phyloP scores from a whole-genome alignment of 2,797 vertebrate species.

The Sebastiscus albofasciatus region DNA sequence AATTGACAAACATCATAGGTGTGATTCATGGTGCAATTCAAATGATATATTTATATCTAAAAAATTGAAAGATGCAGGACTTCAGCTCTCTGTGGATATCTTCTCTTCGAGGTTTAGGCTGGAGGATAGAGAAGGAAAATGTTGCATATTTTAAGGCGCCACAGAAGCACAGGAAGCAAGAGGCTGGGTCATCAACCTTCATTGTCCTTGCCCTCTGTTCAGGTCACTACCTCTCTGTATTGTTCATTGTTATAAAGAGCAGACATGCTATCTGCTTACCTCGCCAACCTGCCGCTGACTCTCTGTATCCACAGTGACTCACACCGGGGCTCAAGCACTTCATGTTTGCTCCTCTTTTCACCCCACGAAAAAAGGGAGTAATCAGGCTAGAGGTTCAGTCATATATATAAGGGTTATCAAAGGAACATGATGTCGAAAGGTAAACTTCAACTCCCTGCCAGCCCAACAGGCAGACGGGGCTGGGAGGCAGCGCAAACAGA shows the following conservation, averaged over 20 bases:
- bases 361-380: constrained; percentile 37
- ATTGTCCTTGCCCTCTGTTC: constrained; percentile 26
- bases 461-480: constrained; percentile 57
- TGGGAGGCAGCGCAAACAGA: constrained; percentile 72
- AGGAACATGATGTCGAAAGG: constrained; percentile 72
- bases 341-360: constrained; percentile 47
- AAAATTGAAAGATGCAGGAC: too few species aligned
- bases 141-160: constrained; percentile 19
- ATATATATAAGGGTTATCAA: constrained; percentile 68
- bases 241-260: constrained; percentile 42
- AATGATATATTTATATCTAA: too few species aligned
- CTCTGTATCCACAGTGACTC: constrained; percentile 36
- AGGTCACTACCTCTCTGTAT: constrained; percentile 6
- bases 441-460: constrained; percentile 59
- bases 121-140: constrained; percentile 2
- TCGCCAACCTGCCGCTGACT: constrained; percentile 12
- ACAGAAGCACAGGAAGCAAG: constrained; percentile 4
- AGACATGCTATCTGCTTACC: constrained; percentile 28
- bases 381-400: constrained; percentile 43
- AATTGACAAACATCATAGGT: too few species aligned
- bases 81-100: not conserved
- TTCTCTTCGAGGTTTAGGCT: constrained; percentile 25
- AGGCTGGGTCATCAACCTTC: constrained; percentile 29
- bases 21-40: too few species aligned
- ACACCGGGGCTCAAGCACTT: constrained; percentile 27